Evolutionary conservation across 2,113 vertebrate genomes (phyloP).

Genomic region (Pelusios castaneus): DNA sequence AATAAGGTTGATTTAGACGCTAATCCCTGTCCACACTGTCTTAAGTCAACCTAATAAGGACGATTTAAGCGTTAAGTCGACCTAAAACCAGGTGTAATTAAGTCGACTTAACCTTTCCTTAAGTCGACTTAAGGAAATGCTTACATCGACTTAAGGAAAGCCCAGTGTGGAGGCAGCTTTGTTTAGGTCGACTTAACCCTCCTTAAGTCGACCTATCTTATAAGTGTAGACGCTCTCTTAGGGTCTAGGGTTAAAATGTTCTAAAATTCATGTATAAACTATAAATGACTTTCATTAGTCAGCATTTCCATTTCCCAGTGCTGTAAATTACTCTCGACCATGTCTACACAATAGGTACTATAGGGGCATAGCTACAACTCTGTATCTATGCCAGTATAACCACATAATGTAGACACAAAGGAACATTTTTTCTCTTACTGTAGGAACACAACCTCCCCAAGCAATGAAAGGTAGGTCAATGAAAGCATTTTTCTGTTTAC

Average conservation of each 20-base stretch:
- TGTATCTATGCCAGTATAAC: neutral
- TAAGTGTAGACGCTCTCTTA: no score
- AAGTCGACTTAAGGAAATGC: no score
- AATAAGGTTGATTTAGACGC: no score
- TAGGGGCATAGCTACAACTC: neutral
- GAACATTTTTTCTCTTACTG: neutral
- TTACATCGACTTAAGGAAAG: no score
- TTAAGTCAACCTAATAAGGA: no score
- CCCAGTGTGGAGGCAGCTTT: no score
- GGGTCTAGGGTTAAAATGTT: neutral
- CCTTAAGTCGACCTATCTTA: no score
- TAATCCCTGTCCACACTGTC: no score
- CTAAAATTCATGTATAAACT: neutral
- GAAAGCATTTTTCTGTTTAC: neutral
- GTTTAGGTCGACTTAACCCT: no score
- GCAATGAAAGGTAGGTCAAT: neutral
- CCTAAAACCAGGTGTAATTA: no score
- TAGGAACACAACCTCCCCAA: neutral
- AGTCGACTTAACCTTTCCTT: no score
- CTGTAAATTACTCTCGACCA: neutral
- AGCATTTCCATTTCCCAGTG: neutral
- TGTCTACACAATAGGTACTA: neutral
- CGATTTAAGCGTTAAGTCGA: no score
- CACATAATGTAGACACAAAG: neutral
- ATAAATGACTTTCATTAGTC: neutral